phyloP scores from a whole-genome alignment of 2,797 vertebrate species.

The Emys orbicularis region DNA sequence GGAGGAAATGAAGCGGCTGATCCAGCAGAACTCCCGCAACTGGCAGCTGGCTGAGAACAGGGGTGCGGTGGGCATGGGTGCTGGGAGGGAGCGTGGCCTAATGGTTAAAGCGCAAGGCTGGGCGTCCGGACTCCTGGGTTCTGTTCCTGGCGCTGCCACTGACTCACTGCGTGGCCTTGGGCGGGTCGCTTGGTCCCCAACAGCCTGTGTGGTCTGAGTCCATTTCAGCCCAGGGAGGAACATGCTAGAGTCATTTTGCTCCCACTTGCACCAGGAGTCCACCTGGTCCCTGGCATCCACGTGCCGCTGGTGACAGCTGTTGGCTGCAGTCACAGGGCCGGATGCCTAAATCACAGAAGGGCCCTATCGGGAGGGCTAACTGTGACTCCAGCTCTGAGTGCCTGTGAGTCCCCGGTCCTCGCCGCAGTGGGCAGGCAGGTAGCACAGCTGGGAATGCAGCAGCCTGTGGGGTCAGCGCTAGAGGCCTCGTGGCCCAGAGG shows the following conservation, averaged over 20 bases:
- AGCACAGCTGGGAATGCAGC: slow-evolving; percentile 14
- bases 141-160: not conserved
- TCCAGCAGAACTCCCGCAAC: slow-evolving; percentile 80
- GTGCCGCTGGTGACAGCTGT: not conserved
- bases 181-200: not conserved
- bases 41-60: slow-evolving; percentile 74
- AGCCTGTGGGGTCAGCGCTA: not conserved
- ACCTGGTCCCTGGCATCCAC: not conserved
- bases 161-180: not conserved
- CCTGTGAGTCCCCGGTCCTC: accelerated
- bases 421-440: accelerated
- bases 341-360: not conserved
- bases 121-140: not conserved
- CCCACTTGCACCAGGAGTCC: not conserved
- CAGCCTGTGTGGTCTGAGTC: not conserved
- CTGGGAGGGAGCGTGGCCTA: accelerated
- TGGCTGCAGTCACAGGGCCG: not conserved
- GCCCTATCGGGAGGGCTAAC: not conserved
- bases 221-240: not conserved
- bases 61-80: slow-evolving; percentile 38
- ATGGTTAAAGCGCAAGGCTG: not conserved
- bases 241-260: not conserved
- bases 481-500: not conserved
- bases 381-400: not conserved
- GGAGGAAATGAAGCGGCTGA: slow-evolving; percentile 85